Evolutionary conservation across 35 echinoderm and acorn worm genomes (phyloP).

Genomic region (Chiridota heheva): DNA sequence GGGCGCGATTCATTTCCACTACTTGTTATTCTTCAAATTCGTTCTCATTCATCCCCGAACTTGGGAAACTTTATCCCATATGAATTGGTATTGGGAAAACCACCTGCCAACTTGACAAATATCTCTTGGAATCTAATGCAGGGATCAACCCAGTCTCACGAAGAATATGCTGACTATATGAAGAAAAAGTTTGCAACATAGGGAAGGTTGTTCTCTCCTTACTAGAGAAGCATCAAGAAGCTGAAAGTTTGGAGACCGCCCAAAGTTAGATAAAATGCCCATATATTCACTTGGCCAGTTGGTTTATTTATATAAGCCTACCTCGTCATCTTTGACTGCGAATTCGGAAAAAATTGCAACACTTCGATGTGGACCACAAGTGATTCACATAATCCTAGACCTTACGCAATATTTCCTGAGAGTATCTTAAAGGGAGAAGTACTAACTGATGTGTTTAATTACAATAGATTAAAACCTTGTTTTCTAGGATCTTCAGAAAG

Average conservation of each 20-base stretch:
- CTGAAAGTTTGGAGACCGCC: not conserved
- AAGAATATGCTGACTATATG: not conserved
- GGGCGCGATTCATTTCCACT: constrained; percentile 1
- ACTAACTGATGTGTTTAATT: constrained; percentile 9
- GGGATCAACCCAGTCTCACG: not conserved
- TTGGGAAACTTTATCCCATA: constrained; percentile 12
- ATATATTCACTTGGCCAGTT: not conserved
- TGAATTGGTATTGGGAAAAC: not conserved
- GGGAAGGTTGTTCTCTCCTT: not conserved
- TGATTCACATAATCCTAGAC: not conserved
- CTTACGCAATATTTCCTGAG: not conserved
- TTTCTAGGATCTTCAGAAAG: too few species aligned
- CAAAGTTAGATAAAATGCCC: not conserved
- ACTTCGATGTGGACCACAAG: not conserved
- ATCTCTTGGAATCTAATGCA: not conserved
- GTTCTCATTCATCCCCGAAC: constrained; percentile 18
- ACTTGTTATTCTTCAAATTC: constrained; percentile 24
- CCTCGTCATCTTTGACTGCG: not conserved
- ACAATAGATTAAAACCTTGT: constrained; percentile 4
- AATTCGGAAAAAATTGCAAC: constrained; percentile 7
- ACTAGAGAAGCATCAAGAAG: not conserved
- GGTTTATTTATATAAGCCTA: not conserved
- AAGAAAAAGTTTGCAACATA: not conserved
- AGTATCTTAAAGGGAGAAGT: constrained; percentile 1
- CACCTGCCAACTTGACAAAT: not conserved